Evolutionary conservation across 2,797 vertebrate genomes (phyloP), one percentile per base, ranked within the genome.

Genomic region (Mallotus villosus): DNA sequence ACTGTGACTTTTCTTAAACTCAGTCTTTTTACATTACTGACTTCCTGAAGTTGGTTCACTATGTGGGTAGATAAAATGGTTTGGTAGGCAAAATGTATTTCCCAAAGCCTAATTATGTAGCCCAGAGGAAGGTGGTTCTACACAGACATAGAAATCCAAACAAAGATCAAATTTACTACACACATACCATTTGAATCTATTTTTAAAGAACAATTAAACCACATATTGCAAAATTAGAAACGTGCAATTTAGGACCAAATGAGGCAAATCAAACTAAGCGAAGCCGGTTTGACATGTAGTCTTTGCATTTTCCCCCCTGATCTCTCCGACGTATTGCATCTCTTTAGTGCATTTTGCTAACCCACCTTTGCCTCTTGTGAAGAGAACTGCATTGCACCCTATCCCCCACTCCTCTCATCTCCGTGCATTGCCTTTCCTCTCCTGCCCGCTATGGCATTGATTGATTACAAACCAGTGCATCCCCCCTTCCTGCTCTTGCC

Each of bases 281-380:
- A 92, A 93, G 91, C 91, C 91, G 88, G 89, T 91, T 90, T 93
- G 92, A 93, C 91, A 93, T 93, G 92, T 91, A 91, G 91, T 93
- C 91, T 93, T 92, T 93, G 90, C 92, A 91, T 91, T 90, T 71
- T 83, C 82, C 82, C 88, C 84, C 66, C 70, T 71, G 71, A 66
- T 76, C 71, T 83, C 76, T 84, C 65, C 81, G 88, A 86, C 86
- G 87, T 90, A 88, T 84, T 92, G 92, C 92, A 92, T 93, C 91
- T 90, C 91, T 74, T 90, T 91, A 92, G 90, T 92, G 92, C 93
- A 93, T 92, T 93, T 88, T 93, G 92, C 91, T 93, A 89, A 90
- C 78, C 77, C 78, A 71, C 88, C 85, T 88, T 82, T 81, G 86
- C 88, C 91, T 91, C 84, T 85, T 85, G 72, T 89, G 86, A 88